Evolutionary conservation across 2,797 vertebrate species (phyloP).

Genomic region (Chloroceryle inda): DNA sequence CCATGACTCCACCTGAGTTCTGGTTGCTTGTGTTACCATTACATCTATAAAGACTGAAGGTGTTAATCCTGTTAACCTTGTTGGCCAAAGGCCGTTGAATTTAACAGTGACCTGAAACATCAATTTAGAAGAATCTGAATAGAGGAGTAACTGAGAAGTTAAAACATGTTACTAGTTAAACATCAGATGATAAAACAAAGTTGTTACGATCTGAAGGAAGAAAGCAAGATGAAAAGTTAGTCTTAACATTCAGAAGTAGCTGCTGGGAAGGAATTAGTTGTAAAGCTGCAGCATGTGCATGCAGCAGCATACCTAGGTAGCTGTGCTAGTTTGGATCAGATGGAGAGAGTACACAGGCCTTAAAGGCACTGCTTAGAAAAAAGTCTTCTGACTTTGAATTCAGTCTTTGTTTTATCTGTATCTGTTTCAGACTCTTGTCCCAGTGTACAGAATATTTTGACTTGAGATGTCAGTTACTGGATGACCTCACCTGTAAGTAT

Average conservation of each 20-base stretch:
- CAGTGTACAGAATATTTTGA: constrained; percentile 99
- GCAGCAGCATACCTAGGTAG: not conserved
- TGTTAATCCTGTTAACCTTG: not conserved
- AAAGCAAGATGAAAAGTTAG: not conserved
- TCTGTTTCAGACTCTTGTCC: constrained; percentile 89
- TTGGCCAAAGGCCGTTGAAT: not conserved
- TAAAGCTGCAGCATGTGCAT: not conserved
- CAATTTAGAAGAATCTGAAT: not conserved
- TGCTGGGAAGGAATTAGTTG: not conserved
- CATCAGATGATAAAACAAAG: not conserved
- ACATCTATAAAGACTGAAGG: not conserved
- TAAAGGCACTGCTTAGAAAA: not conserved
- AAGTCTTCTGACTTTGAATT: not conserved
- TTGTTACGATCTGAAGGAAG: not conserved
- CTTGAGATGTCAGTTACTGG: constrained; percentile 94
- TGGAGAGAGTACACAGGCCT: not conserved
- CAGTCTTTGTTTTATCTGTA: not conserved
- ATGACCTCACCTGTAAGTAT: constrained; percentile 96
- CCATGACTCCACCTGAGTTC: not conserved
- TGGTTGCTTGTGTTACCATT: not conserved
- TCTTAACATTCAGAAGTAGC: not conserved
- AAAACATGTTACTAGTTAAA: not conserved
- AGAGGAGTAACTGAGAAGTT: not conserved
- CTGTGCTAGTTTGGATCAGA: not conserved
- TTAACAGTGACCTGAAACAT: not conserved